These are phyloP conservation scores for Tupaia chinensis DNA, from an alignment of 2,113 vertebrate genomes.

Conservation along the genomic window DNA sequence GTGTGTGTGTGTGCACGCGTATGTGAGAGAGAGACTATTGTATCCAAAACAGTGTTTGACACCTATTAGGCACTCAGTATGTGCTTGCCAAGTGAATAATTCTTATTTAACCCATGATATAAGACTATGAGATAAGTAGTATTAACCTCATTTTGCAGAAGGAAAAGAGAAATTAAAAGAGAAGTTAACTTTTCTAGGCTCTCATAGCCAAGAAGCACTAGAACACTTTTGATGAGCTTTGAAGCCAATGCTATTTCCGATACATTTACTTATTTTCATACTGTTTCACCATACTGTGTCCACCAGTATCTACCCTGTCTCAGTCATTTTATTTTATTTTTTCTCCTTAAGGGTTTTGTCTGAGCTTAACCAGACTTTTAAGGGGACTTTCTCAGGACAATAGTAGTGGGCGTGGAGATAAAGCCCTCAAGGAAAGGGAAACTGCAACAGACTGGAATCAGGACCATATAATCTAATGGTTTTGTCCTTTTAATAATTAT, in stretches of 20 bases:
- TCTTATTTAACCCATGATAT: not conserved
- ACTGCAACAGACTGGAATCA: not conserved
- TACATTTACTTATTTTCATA: not conserved
- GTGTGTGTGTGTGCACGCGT: not conserved
- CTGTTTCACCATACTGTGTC: not conserved
- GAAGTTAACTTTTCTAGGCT: not conserved
- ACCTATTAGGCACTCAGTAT: not conserved
- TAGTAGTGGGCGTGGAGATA: not conserved
- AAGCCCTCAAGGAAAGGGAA: not conserved
- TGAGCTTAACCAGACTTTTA: not conserved
- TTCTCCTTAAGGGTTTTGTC: not conserved
- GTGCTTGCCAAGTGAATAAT: conserved; percentile 24
- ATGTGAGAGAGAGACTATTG: not conserved
- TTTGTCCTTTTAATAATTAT: not conserved
- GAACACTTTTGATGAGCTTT: not conserved
- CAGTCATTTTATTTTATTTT: not conserved
- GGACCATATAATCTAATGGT: not conserved
- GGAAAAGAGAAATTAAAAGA: not conserved
- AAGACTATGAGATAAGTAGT: not conserved
- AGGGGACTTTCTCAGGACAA: not conserved
- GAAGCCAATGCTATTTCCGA: not conserved
- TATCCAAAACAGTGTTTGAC: not conserved
- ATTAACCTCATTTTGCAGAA: not conserved
- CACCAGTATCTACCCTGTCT: not conserved
- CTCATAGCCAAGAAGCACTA: not conserved